Evolutionary conservation across 2,888 invertebrate genomes (phyloP).

Genomic region (Pomacea canaliculata): DNA sequence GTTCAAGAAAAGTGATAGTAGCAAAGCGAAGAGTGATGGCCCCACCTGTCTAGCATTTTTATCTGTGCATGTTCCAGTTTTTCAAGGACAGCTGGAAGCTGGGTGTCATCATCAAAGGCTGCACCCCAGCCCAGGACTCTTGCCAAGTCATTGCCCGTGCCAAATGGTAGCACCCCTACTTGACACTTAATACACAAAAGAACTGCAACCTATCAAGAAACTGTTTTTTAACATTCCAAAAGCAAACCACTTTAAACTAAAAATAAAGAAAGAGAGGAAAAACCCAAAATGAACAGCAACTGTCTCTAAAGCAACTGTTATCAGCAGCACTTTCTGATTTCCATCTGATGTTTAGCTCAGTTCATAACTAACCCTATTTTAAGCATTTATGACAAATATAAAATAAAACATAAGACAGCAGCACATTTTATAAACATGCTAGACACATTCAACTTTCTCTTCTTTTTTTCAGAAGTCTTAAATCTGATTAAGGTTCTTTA

Average conservation of each 20-base stretch:
- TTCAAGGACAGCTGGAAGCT: conserved; percentile 90
- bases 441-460: no score
- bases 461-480: no score
- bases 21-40: background rate
- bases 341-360: no score
- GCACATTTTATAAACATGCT: no score
- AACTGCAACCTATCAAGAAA: background rate
- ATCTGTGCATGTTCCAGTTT: conserved; percentile 96
- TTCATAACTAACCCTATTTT: no score
- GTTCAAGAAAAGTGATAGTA: no score
- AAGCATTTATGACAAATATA: no score
- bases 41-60: conserved; percentile 92
- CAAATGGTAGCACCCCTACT: conserved; percentile 93
- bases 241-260: background rate
- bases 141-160: conserved; percentile 96
- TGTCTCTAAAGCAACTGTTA: no score
- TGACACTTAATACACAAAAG: conserved; percentile 72
- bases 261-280: background rate
- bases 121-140: conserved; percentile 96
- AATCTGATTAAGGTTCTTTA: no score
- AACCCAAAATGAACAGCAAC: background rate
- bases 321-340: no score
- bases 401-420: no score
- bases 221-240: background rate
- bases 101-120: conserved; percentile 94